Evolutionary conservation across 2,113 vertebrate species (phyloP).

Genomic region (Myotis davidii): DNA sequence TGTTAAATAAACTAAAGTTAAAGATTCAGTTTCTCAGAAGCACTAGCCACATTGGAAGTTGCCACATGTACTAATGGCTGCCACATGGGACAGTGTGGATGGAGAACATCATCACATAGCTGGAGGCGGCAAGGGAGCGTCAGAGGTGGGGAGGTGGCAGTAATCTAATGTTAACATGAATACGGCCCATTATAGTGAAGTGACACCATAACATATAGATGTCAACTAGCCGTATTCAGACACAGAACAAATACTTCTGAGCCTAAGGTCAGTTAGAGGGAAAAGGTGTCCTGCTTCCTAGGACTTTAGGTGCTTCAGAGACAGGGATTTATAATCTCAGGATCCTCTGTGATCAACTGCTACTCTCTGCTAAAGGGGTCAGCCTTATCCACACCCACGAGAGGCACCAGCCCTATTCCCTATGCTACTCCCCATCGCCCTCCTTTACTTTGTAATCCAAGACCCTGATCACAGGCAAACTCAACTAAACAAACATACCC

Average conservation of each 20-base stretch:
- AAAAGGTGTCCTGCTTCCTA: background rate
- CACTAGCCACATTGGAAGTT: background rate
- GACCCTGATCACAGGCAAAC: background rate
- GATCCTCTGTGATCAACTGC: rapidly evolving
- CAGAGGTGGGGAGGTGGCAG: background rate
- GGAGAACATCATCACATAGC: background rate
- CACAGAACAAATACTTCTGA: background rate
- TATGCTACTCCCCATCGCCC: background rate
- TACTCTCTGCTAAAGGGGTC: background rate
- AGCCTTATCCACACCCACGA: background rate
- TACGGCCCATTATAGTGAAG: background rate
- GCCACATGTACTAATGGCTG: background rate
- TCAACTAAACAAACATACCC: background rate
- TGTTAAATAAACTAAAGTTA: background rate
- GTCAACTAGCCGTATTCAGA: background rate
- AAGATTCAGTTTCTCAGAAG: background rate
- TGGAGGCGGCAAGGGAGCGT: background rate
- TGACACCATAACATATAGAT: background rate
- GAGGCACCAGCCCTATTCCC: background rate
- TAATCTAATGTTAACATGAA: background rate
- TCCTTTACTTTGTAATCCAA: background rate
- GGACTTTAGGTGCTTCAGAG: background rate
- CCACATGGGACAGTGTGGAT: too few relatives aligned
- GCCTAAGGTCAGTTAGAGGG: background rate
- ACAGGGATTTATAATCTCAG: background rate